Percentiles rank a stretch among this genome's conserved stretches.
phyloP scores from a whole-genome alignment of 2,113 vertebrate species.

The Anolis carolinensis region DNA sequence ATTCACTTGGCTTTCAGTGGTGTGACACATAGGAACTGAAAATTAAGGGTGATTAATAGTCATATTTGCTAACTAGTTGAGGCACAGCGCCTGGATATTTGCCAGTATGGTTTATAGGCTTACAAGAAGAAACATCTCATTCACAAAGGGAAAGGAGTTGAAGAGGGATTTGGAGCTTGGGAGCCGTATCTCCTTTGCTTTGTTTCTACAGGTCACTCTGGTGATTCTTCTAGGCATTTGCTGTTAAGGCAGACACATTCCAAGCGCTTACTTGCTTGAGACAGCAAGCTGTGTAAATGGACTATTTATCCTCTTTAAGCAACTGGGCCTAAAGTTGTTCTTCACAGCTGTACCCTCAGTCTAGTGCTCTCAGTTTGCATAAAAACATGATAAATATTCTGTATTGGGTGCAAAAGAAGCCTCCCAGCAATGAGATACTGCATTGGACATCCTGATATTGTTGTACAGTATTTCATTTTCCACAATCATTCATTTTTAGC shows the following conservation, averaged over 20 bases:
- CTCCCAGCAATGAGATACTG: too few relatives aligned
- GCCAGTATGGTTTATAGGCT: constrained; percentile 28
- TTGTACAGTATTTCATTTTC: too few relatives aligned
- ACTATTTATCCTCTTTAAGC: too few relatives aligned
- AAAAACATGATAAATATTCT: too few relatives aligned
- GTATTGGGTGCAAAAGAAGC: too few relatives aligned
- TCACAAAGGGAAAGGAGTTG: background rate
- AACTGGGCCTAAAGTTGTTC: too few relatives aligned
- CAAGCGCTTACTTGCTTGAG: background rate
- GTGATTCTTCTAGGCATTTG: background rate
- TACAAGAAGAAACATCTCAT: constrained; percentile 19
- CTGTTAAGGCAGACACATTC: background rate
- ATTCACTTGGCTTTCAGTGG: background rate
- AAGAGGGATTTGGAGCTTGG: background rate
- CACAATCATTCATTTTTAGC: too few relatives aligned
- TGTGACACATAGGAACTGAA: background rate
- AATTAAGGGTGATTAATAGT: constrained; percentile 5
- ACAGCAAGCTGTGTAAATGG: background rate
- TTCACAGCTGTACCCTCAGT: too few relatives aligned
- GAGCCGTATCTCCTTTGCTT: background rate
- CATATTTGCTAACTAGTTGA: constrained; percentile 16
- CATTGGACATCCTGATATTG: too few relatives aligned
- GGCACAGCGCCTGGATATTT: constrained; percentile 13
- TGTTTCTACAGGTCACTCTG: background rate
- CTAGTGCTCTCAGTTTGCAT: too few relatives aligned